Base-by-base conservation (phyloP, 2,113 vertebrate genomes). In the Platysternon megacephalum region DNA sequence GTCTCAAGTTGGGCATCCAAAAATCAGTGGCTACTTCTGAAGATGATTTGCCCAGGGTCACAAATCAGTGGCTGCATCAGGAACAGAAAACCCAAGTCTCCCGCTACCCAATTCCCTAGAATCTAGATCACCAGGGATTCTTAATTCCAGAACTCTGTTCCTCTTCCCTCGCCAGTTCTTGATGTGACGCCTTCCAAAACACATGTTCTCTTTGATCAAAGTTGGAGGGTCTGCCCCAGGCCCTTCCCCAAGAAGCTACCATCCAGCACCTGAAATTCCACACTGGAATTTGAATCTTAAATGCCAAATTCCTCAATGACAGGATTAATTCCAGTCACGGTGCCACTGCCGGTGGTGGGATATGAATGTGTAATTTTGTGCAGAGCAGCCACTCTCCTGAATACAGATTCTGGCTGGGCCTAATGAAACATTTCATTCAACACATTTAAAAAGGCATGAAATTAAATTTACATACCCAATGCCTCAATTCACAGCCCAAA, bases 401-500 rank as follows among this genome's bases (percentile, higher is more conserved):
- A 96, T 93, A 53, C 61, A 80, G 87, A 83, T 89, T 87, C 93
- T 87, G 87, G 91, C 87, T 95, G 93, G 76, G 78, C 52, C 82
- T 91, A 91, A 89, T 88, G 82, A 95, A 97, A 94, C 44, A 85
- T 56, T 95, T 88, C 92, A 92, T 95, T 95, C 91, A 88, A 28
- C 68, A 85, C 79, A 55, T 53, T 85, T 84, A 87, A 42, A 86
- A 90, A 92, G 39, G 32, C 32, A 92, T 79, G 97, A 94, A 96
- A 97, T 97, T 93, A 86, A 85, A 98, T 90, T 88, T 94, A 98
- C 98, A 94, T 97, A 98, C 98, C 98, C 97, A 97, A 88, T 96
- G 97, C 97, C 96, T 98, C 97, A 95, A 97, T 98, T 99, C 98
- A 98, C 97, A 98, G 98, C 98, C 96, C 97, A 96, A 97, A 98